Evolutionary conservation across 2,113 vertebrate species (phyloP), one percentile per base, ranked within the genome.

Genomic region (Merops nubicus): DNA sequence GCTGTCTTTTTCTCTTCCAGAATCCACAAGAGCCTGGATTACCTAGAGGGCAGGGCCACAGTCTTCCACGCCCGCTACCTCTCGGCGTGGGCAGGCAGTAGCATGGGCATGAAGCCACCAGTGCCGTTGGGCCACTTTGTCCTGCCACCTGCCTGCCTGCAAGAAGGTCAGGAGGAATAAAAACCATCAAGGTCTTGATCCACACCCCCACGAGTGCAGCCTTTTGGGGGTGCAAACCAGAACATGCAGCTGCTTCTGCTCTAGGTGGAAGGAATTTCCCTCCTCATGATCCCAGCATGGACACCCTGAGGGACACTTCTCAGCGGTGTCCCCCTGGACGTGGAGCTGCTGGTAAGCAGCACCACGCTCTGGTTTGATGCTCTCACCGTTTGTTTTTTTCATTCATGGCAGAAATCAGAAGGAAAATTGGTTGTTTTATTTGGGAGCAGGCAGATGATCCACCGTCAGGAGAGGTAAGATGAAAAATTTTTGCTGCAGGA

Each of bases 1-100:
- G 13, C 60, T 89, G 33, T 80, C 11, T 57, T 94, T 83, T 75
- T 95, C 70, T 96, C 79, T 96, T 94, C 36, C 96, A 98, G 98
- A 51, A 97, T 98, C 69, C 97, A 98, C 3, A 62, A 98, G 81
- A 98, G 98, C 69, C 91, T 95, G 11, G 95, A 97, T 67, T 98
- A 98, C 96, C 11, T 98, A 83, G 97, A 98, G 79, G 97, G 97
- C 60, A 98, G 93, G 82, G 97, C 98, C 65, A 98, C 98, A 0
- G 97, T 98, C 65, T 98, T 98, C 73, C 98, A 98, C 76, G 94
- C 98, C 68, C 21, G 12, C 53, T 98, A 97, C 90, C 97, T 98
- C 33, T 96, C 93, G 2, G 95, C 74, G 1, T 96, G 97, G 75
- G 97, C 77, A 1, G 93, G 85, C 29, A 78, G 69, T 1, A 5